Conservation (phyloP, 2,113 vertebrate species). For the Perognathus longimembris region DNA sequence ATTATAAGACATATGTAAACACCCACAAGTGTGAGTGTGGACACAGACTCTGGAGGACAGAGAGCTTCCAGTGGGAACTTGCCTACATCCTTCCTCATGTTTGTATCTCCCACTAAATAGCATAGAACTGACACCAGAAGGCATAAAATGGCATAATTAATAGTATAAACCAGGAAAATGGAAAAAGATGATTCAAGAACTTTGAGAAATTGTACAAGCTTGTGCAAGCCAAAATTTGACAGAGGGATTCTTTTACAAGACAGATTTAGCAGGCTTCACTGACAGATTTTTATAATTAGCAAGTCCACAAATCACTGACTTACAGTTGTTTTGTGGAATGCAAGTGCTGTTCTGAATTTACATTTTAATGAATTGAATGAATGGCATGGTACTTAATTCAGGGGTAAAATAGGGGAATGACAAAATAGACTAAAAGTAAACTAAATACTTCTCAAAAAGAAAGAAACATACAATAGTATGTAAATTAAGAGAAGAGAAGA, state of each 20-base stretch:
- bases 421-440: background rate
- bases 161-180: background rate
- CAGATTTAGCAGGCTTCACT: background rate
- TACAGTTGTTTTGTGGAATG: background rate
- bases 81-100: background rate
- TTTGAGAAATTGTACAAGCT: background rate
- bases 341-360: background rate
- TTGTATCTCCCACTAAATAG: background rate
- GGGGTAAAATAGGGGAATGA: background rate
- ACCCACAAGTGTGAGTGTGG: background rate
- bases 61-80: background rate
- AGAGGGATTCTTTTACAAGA: background rate
- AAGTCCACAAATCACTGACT: background rate
- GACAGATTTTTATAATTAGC: background rate
- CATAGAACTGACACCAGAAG: background rate
- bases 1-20: constrained; percentile 14
- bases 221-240: background rate
- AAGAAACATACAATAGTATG: background rate
- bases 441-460: background rate
- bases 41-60: background rate
- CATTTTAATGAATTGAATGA: constrained; percentile 2
- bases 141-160: background rate
- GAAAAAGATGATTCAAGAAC: background rate
- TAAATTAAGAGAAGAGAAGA: constrained; percentile 32
- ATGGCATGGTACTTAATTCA: background rate